Conservation (phyloP, 2,113 vertebrate genomes). For the Anseranas semipalmata region DNA sequence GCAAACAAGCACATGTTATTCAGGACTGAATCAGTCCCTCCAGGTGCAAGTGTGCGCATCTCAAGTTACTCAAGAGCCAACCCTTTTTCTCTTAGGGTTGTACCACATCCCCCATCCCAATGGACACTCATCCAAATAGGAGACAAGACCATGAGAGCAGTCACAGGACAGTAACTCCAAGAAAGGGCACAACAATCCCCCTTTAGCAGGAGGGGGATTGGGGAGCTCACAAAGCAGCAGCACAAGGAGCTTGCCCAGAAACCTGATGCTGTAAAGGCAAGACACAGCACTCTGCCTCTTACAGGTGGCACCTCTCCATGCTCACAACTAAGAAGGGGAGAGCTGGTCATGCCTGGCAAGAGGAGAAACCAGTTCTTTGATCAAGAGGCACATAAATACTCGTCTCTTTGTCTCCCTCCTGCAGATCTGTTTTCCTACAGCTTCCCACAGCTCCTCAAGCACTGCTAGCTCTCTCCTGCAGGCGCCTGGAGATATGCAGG, state of each 20-base stretch:
- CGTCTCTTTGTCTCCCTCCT: not conserved
- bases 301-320: not conserved
- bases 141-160: fast-evolving
- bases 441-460: not conserved
- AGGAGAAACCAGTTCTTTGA: not conserved
- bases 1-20: not conserved
- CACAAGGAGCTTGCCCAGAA: not conserved
- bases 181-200: not conserved
- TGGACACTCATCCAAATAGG: not conserved
- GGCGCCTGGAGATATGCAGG: fast-evolving
- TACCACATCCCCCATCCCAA: not conserved
- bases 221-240: not conserved
- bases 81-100: not conserved
- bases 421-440: not conserved
- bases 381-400: not conserved
- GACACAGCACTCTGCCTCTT: not conserved
- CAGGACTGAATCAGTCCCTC: no score
- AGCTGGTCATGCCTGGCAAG: fast-evolving
- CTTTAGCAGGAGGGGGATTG: not conserved
- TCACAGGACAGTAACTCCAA: not conserved
- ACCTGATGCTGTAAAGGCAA: not conserved
- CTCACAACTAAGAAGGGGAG: not conserved
- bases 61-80: not conserved
- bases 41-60: not conserved
- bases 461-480: not conserved